Evolutionary conservation across 2,797 vertebrate genomes (phyloP).

Genomic region (Borostomias antarcticus): DNA sequence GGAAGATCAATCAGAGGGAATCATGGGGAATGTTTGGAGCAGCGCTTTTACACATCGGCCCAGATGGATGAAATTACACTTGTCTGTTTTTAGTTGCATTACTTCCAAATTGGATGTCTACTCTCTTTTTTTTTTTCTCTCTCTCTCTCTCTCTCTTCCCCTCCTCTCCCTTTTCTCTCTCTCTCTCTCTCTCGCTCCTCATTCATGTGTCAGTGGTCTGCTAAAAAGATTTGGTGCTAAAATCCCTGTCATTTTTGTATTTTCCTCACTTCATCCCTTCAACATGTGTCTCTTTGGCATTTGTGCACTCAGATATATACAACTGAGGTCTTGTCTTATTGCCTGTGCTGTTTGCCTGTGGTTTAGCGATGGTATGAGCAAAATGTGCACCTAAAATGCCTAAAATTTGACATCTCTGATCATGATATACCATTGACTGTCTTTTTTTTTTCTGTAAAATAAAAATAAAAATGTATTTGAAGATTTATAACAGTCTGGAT

Average conservation of each 20-base stretch:
- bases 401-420: conserved; percentile 18
- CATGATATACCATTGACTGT: not conserved
- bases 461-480: not conserved
- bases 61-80: conserved; percentile 89
- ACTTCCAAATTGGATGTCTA: conserved; percentile 86
- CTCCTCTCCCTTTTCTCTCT: conserved; percentile 25
- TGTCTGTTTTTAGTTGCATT: conserved; percentile 89
- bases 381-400: conserved; percentile 25
- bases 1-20: conserved; percentile 87
- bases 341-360: conserved; percentile 46
- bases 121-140: conserved; percentile 59
- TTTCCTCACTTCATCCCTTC: conserved; percentile 63
- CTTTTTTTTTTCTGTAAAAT: not conserved
- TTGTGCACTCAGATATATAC: conserved; percentile 65
- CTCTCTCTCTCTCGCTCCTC: conserved; percentile 54
- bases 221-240: conserved; percentile 82
- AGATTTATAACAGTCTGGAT: not conserved
- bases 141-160: conserved; percentile 26
- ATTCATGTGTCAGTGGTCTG: conserved; percentile 81
- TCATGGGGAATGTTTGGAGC: conserved; percentile 84
- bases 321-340: conserved; percentile 32
- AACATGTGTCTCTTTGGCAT: conserved; percentile 57
- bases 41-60: conserved; percentile 86
- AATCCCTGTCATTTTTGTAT: conserved; percentile 80
- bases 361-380: conserved; percentile 24